Percentiles rank a stretch among this genome's conserved stretches.
Conservation (phyloP, 2,797 vertebrate genomes). For the Amphiprion clarkii region DNA sequence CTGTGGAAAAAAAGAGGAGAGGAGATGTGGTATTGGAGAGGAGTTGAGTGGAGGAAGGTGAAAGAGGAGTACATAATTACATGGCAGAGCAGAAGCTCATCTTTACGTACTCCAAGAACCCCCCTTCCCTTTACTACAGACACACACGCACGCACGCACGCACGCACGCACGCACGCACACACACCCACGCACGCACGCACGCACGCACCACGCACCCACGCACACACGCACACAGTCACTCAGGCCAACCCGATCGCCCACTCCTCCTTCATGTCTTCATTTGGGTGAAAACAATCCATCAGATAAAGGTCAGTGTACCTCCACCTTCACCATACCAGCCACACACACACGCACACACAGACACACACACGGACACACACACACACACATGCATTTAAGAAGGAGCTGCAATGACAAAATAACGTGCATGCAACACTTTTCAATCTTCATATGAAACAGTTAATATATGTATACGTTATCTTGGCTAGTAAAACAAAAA, state of each 20-base stretch:
- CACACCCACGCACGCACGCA: conserved; percentile 21
- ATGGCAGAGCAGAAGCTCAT: conserved; percentile 78
- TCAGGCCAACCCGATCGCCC: conserved; percentile 16
- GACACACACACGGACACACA: conserved; percentile 28
- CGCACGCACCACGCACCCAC: conserved; percentile 9
- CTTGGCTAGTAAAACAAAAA: neutral
- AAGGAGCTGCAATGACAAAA: conserved; percentile 3
- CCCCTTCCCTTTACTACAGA: conserved; percentile 42
- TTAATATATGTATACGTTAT: no score
- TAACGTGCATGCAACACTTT: neutral
- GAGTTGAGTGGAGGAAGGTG: conserved; percentile 64
- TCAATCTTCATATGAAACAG: neutral
- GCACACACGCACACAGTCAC: conserved; percentile 20
- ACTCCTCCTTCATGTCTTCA: conserved; percentile 70
- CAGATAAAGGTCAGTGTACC: conserved; percentile 75
- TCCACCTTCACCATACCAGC: conserved; percentile 34
- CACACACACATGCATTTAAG: conserved; percentile 19
- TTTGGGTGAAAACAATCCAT: conserved; percentile 81
- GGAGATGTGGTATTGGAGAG: conserved; percentile 48
- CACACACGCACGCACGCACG: neutral
- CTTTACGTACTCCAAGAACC: conserved; percentile 57
- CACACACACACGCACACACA: conserved; percentile 30
- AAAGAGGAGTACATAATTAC: conserved; percentile 82
- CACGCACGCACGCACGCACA: neutral
- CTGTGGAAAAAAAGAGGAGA: conserved; percentile 19